Base-by-base conservation (phyloP, 1,140 invertebrate genomes). In the Sarcophaga bullata region DNA sequence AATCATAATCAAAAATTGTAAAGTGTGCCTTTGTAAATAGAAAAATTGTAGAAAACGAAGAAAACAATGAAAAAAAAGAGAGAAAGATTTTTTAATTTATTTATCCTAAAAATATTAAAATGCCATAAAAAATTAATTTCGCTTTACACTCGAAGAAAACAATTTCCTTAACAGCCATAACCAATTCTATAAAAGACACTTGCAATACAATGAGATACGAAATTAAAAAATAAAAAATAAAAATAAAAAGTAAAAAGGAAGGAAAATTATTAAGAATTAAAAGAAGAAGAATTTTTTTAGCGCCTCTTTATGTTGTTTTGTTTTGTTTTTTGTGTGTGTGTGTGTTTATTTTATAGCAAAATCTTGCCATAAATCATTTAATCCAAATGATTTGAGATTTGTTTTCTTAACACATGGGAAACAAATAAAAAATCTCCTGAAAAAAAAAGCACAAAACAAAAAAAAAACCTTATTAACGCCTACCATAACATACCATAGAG, bases 51-150 rank as follows among this genome's bases (percentile, higher is more conserved):
- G 0, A 68, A 68, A 68, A 7, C 62, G n/a, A 58, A 58, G n/a
- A 7, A n/a, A 58, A n/a, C 13, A 7, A 15, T 15, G 3, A 58
- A 7, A n/a, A 58, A 58, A 58, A 58, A n/a, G n/a, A n/a, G n/a
- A n/a, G n/a, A n/a, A n/a, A n/a, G n/a, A n/a, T n/a, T n/a, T 58
- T 58, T 58, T n/a, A 58, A 58, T 58, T 58, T 58, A 58, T 58
- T n/a, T 58, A 37, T 37, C 25, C 25, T 37, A 37, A 37, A 37
- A 37, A 37, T 37, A 37, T 37, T 37, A 37, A 37, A 37, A 37
- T 37, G 25, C 25, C 4, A 37, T 37, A 2, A 37, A 37, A n/a
- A 37, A 37, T 37, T 37, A 1, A 37, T 37, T 37, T 37, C 25
- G 1, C 4, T 37, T 37, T 37, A 37, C 25, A 37, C 25, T 37